Percentiles rank a stretch among this genome's conserved stretches.
Conservation (phyloP, 53 echinoderm and acorn worm genomes). For the Holothuria scabra region DNA sequence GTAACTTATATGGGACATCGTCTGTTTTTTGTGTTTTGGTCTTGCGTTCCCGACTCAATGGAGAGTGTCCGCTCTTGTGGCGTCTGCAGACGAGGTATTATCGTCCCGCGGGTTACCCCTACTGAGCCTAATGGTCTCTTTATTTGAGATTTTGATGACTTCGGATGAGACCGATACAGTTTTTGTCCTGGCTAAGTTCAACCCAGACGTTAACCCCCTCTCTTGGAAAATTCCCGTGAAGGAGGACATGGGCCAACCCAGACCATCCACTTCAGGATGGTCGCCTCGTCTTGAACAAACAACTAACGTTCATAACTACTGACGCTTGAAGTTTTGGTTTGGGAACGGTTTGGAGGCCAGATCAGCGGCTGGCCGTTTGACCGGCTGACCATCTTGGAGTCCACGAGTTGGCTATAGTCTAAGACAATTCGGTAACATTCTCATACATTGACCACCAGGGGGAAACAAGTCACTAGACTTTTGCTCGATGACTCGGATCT, state of each 20-base stretch:
- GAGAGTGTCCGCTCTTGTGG: no score
- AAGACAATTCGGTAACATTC: constrained; percentile 53
- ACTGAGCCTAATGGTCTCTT: neutral
- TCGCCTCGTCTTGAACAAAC: neutral
- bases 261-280: neutral
- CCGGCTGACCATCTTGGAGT: neutral
- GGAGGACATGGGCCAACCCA: neutral
- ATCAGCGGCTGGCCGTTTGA: constrained; percentile 6
- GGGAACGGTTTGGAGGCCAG: constrained; percentile 2
- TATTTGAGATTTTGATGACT: constrained; percentile 26
- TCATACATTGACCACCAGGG: constrained; percentile 55
- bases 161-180: constrained; percentile 30
- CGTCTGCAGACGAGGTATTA: no score
- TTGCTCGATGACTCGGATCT: constrained; percentile 33
- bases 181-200: constrained; percentile 4
- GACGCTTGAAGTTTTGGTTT: constrained; percentile 46
- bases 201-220: neutral
- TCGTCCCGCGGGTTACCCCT: neutral
- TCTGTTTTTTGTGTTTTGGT: no score
- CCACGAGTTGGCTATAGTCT: neutral
- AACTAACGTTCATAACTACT: neutral
- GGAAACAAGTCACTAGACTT: constrained; percentile 34
- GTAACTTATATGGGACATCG: no score
- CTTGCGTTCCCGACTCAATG: no score
- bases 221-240: neutral